Conservation (phyloP, 2,113 vertebrate genomes). For the Crotophaga sulcirostris region DNA sequence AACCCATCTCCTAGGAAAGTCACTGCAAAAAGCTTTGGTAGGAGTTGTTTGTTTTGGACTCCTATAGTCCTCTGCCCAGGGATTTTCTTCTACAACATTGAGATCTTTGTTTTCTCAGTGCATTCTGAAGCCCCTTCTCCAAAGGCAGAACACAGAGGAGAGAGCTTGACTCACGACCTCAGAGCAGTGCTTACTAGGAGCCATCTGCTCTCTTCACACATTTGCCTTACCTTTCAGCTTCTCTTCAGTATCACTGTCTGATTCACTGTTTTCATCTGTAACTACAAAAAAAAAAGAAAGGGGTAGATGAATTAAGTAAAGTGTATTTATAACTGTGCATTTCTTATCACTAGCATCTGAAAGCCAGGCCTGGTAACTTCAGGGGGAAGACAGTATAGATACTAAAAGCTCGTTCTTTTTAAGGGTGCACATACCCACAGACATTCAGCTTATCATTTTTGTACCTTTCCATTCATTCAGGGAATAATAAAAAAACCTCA, state of each 20-base stretch:
- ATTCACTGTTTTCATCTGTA: constrained; percentile 96
- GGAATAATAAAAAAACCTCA: background rate
- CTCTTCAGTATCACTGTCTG: constrained; percentile 95
- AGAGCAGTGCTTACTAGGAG: background rate
- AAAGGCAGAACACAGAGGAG: background rate
- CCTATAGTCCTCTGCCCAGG: background rate
- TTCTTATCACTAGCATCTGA: background rate
- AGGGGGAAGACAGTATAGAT: background rate
- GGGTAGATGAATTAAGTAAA: background rate
- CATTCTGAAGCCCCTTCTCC: background rate
- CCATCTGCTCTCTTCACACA: background rate
- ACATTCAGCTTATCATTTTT: background rate
- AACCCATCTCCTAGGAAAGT: background rate
- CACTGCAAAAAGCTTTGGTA: background rate
- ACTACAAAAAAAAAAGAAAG: constrained; percentile 67
- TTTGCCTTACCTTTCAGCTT: constrained; percentile 88
- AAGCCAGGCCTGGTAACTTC: background rate
- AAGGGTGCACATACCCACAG: background rate
- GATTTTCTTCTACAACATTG: background rate
- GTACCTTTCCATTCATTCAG: background rate
- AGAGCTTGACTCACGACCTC: background rate
- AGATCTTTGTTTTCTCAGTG: background rate
- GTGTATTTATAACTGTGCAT: background rate
- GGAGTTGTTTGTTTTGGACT: background rate
- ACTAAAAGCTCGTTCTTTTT: background rate